Base-by-base conservation (phyloP, 2,113 vertebrate species). In the Ictidomys tridecemlineatus region DNA sequence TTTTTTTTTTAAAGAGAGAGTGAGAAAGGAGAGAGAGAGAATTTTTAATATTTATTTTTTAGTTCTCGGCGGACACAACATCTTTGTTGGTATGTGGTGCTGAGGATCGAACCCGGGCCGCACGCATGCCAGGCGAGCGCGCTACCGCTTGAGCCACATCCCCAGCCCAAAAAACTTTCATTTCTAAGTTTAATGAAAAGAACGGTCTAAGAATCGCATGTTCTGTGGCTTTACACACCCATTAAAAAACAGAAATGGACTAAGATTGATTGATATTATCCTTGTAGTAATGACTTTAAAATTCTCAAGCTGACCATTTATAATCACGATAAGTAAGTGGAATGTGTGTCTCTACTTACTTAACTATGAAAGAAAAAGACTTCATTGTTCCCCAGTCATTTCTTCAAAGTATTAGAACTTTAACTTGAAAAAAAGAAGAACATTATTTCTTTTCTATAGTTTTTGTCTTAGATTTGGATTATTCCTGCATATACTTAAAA, bases 121-220 rank as follows among this genome's bases (percentile, higher is more conserved):
- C n/a, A n/a, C n/a, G n/a, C n/a, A n/a, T n/a, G n/a, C n/a, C n/a
- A n/a, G n/a, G n/a, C n/a, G n/a, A n/a, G n/a, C n/a, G n/a, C n/a
- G n/a, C n/a, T n/a, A n/a, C n/a, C n/a, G n/a, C n/a, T n/a, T n/a
- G n/a, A n/a, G n/a, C n/a, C n/a, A n/a, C n/a, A n/a, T n/a, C n/a
- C n/a, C n/a, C n/a, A n/a, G n/a, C n/a, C n/a, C 94, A 8, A 8
- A 98, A 98, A 98, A 97, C 72, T 67, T 84, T 98, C 86, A 97
- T 97, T 97, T 98, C 93, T 97, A 93, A 96, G 95, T 96, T 95
- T 97, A 98, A 97, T 98, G 98, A 94, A 97, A 98, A 98, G 80
- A 95, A 67, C 51, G 92, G 77, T 80, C 70, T 96, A 94, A 97
- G 95, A 98, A 96, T 90, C 92, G 65, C 67, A 96, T 89, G 82